phyloP scores from a whole-genome alignment of 2,113 vertebrate species.

The Pterophyllum scalare region DNA sequence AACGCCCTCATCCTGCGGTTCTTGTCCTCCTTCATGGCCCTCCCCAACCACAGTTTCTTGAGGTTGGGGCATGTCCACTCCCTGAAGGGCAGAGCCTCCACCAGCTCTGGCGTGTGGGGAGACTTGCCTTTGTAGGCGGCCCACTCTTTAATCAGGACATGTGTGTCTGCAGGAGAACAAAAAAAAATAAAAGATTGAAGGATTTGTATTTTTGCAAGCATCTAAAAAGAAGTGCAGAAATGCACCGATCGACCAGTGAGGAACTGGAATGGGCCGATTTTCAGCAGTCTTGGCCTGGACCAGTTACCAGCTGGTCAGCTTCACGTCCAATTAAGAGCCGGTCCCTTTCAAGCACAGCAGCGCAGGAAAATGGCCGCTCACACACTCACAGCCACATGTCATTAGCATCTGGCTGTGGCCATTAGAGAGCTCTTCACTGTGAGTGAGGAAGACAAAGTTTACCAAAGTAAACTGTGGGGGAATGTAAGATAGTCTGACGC shows the following conservation, averaged over 20 bases:
- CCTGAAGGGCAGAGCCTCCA: slow-evolving; percentile 93
- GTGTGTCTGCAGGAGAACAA: slow-evolving; percentile 79
- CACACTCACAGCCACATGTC: neutral
- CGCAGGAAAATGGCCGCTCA: too few species aligned
- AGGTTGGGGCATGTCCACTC: slow-evolving; percentile 97
- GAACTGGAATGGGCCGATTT: neutral
- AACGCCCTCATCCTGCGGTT: slow-evolving; percentile 95
- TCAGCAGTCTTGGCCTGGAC: neutral
- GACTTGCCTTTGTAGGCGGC: slow-evolving; percentile 97
- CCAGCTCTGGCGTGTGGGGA: slow-evolving; percentile 94
- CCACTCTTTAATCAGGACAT: slow-evolving; percentile 96
- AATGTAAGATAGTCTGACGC: neutral
- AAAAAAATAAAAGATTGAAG: neutral
- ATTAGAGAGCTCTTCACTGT: neutral
- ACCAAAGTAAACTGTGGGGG: neutral
- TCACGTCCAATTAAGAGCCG: neutral
- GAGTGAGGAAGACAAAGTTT: neutral
- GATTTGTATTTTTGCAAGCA: neutral
- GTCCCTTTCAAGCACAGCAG: neutral
- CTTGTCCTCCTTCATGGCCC: slow-evolving; percentile 95
- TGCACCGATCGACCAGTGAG: neutral
- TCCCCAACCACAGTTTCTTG: slow-evolving; percentile 95
- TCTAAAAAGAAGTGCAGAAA: neutral
- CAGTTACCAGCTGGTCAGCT: neutral
- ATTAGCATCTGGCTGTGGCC: neutral